Base-by-base conservation (phyloP, 2,888 invertebrate genomes). In the Drepana falcataria region DNA sequence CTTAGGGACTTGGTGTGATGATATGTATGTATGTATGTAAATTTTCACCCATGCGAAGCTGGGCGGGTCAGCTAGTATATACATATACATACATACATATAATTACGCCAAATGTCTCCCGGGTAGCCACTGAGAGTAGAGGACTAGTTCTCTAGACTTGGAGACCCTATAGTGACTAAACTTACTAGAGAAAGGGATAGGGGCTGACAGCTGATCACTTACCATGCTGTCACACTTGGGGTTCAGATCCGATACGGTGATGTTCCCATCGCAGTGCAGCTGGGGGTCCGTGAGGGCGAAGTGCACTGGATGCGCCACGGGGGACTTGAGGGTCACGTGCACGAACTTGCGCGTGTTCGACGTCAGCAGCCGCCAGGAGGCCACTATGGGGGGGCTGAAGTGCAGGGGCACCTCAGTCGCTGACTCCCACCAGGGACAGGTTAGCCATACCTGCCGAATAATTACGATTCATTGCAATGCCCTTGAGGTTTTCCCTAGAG, bases 261-360 rank as follows among this genome's bases (percentile, higher is more conserved):
- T 93, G 48, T 92, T 92, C 0, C 93, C 92, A 53, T 93, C 93
- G 65, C 93, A 93, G 51, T 93, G 92, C 55, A 93, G 79, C 66
- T 79, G 79, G 0, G 93, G 91, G 0, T 91, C 83, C 0, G 82
- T 83, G 55, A 93, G 70, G 44, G 76, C 68, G 60, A 93, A 85
- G 63, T 90, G 84, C n/a, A 91, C 77, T 58, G 91, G 79, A 60
- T 90, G 89, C 2, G 92, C 82, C 35, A 95, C 95, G 3, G 93
- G 93, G 1, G 95, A 95, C 59, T 93, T 93, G 2, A 95, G 92
- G 47, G 94, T 92, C 35, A 97, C 93, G 80, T 97, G 96, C 33
- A 98, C 80, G 73, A 96, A 97, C 86, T 98, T 98, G 65, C 96
- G 92, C n/a, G 94, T 93, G 67, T 95, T 93, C 1, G 96, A 95